These are phyloP conservation scores for Geophilus truncorum DNA, from an alignment of 2,888 invertebrate genomes.

Conservation along the genomic window DNA sequence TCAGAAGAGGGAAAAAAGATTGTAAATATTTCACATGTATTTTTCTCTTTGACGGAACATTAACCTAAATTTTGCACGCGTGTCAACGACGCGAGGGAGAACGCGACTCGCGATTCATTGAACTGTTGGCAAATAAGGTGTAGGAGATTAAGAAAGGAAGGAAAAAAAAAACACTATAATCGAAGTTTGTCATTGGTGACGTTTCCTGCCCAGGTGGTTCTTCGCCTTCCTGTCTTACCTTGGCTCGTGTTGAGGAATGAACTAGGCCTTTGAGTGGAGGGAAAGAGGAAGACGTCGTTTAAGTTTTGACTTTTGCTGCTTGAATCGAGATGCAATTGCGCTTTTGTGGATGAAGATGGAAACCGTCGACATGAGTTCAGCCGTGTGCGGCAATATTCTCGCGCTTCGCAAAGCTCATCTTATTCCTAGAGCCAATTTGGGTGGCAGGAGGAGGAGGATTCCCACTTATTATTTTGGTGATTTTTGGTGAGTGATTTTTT, in stretches of 20 bases:
- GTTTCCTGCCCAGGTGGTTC: conserved; percentile 7
- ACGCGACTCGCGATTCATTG: not conserved
- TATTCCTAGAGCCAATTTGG: conserved; percentile 22
- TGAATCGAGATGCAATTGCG: not conserved
- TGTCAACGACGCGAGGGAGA: not conserved
- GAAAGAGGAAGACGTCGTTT: not conserved
- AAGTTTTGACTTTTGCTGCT: not conserved
- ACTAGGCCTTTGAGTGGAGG: not conserved
- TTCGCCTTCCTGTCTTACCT: conserved; percentile 2
- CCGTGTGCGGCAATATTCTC: conserved; percentile 3
- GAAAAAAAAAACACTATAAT: not conserved
- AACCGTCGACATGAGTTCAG: not conserved
- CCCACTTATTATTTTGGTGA: not conserved
- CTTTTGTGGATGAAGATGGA: not conserved
- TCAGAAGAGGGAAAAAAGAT: not conserved
- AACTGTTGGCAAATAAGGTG: not conserved
- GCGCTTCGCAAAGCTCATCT: not conserved
- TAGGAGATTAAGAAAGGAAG: too few species aligned
- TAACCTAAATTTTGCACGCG: conserved; percentile 6
- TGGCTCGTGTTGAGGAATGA: not conserved
- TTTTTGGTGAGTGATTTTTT: not conserved
- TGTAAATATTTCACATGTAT: not conserved
- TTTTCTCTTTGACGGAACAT: conserved; percentile 24
- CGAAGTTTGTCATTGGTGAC: conserved; percentile 7
- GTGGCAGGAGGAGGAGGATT: not conserved